Conservation (phyloP, 2,113 vertebrate species). For the Ibidorhyncha struthersii region DNA sequence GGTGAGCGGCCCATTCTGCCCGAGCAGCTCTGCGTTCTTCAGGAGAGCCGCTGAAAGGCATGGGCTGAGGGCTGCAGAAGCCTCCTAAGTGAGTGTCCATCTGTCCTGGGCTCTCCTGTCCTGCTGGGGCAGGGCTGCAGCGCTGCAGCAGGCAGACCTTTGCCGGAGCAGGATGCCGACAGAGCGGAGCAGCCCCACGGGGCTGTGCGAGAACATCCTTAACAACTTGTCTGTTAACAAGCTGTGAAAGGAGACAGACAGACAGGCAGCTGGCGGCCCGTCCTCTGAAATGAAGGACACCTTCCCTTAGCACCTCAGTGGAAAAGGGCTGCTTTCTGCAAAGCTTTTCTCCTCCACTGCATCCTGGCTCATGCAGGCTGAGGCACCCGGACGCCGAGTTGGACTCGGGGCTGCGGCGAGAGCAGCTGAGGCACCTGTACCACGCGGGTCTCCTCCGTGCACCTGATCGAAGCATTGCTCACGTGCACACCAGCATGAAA, state of each 20-base stretch:
- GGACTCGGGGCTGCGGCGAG: not conserved
- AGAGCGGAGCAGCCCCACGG: not conserved
- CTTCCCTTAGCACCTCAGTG: not conserved
- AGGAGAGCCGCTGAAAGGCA: not conserved
- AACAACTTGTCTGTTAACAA: not conserved
- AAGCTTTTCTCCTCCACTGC: not conserved
- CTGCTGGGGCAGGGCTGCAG: not conserved
- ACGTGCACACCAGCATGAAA: fast-evolving
- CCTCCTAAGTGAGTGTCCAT: not conserved
- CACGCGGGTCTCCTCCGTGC: fast-evolving
- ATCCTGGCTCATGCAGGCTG: not conserved
- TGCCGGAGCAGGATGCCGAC: not conserved
- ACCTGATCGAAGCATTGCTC: not conserved
- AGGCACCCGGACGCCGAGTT: fast-evolving
- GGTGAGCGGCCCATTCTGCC: not conserved
- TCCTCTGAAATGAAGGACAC: not conserved
- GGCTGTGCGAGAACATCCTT: not conserved
- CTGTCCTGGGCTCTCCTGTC: not conserved
- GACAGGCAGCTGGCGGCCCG: not conserved
- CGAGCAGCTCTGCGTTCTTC: not conserved
- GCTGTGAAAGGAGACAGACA: not conserved
- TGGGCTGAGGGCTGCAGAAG: not conserved
- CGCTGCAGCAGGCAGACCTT: not conserved
- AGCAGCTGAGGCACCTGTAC: not conserved
- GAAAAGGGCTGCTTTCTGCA: not conserved